phyloP scores from a whole-genome alignment of 1,140 invertebrate species.

The Melipona quadrifasciata region DNA sequence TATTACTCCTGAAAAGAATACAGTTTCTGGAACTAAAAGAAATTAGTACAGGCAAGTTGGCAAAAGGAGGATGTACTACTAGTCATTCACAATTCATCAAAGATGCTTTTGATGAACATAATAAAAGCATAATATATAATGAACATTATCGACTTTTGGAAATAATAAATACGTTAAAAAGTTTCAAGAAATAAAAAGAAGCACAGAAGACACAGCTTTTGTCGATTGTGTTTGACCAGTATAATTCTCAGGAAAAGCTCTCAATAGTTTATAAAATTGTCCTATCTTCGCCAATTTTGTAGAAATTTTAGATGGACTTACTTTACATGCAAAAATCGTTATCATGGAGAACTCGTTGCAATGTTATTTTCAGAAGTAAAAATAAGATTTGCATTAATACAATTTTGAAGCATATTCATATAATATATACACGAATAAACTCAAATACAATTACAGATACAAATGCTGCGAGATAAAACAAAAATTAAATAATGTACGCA shows the following conservation, averaged over 20 bases:
- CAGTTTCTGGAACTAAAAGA: conserved; percentile 74
- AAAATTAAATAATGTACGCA: background rate
- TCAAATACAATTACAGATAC: conserved; percentile 18
- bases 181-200: conserved; percentile 12
- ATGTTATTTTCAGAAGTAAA: background rate
- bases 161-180: conserved; percentile 11
- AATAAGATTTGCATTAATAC: conserved; percentile 2
- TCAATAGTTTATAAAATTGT: conserved; percentile 69
- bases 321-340: conserved; percentile 56
- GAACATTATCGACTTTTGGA: background rate
- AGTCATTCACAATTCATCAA: conserved; percentile 45
- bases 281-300: conserved; percentile 52
- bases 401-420: background rate
- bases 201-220: conserved; percentile 15
- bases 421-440: background rate
- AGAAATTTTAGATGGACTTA: conserved; percentile 45
- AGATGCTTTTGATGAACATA: conserved; percentile 15
- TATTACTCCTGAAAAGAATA: conserved; percentile 75
- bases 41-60: conserved; percentile 73
- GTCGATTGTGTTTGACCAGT: conserved; percentile 48
- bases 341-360: background rate
- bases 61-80: conserved; percentile 56
- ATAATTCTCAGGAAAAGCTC: conserved; percentile 37
- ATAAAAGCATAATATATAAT: conserved; percentile 18
- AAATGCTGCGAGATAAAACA: background rate